Evolutionary conservation across 2,888 invertebrate genomes (phyloP), one percentile per base, ranked within the genome.

Genomic region (Globia sparganii): DNA sequence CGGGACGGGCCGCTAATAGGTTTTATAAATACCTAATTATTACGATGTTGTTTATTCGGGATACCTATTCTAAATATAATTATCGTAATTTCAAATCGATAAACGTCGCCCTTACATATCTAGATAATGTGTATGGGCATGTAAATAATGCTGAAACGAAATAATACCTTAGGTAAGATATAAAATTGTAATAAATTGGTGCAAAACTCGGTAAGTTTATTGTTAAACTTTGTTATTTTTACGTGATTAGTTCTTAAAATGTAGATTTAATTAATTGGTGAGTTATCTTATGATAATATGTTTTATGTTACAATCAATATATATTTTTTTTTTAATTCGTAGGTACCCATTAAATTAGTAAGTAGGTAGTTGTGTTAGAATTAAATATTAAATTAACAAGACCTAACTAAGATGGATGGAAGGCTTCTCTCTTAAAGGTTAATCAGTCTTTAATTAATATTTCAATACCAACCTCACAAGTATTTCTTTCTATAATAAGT

Each of bases 371-470:
- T n/a, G n/a, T 13, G 21, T 25, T 62, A 25, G 34, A 2, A 31
- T 62, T 25, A 34, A n/a, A 34, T 46, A 64, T 46, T 46, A 31
- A 46, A 31, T 66, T 31, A 66, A 66, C 25, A n/a, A 1, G 2
- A n/a, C 15, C 13, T n/a, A 68, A 43, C 43, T n/a, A 37, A 4
- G 18, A 34, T 34, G 0, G 25, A 13, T 37, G 40, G 40, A 56
- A 56, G 31, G 40, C 28, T 31, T 31, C 9, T 2, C 13, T 28
- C 15, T 28, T 18, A 11, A 37, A 34, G 28, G 34, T 11, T 40
- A 34, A 77, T 53, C 71, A 11, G 53, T 21, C 5, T 66, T 43
- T 43, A n/a, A n/a, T n/a, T n/a, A n/a, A n/a, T n/a, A n/a, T n/a
- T n/a, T n/a, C n/a, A n/a, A n/a, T n/a, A n/a, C 2, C 53, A 21